Evolutionary conservation across 1,140 invertebrate species (phyloP).

Genomic region (Pseudachorutes palmiensis): DNA sequence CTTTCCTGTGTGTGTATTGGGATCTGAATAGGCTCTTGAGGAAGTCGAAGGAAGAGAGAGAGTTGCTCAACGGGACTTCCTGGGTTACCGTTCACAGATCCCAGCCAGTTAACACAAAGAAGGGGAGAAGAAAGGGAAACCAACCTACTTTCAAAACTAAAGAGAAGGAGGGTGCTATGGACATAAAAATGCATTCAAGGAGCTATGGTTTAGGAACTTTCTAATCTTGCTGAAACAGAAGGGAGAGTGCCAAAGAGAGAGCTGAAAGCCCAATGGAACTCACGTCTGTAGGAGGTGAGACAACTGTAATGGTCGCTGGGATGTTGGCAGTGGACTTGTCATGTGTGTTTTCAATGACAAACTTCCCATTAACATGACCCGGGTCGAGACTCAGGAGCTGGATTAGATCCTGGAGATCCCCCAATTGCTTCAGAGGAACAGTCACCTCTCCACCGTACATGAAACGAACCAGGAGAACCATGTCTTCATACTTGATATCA

Average conservation of each 20-base stretch:
- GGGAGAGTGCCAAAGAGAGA: too few species aligned
- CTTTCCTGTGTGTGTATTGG: too few species aligned
- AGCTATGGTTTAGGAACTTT: too few species aligned
- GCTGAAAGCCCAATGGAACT: too few species aligned
- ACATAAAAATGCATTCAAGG: too few species aligned
- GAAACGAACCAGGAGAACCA: conserved; percentile 36
- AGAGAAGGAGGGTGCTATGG: too few species aligned
- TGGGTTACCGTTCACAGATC: too few species aligned
- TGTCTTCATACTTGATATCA: conserved; percentile 36
- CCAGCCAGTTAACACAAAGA: too few species aligned
- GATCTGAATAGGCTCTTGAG: too few species aligned
- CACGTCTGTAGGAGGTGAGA: conserved; percentile 16
- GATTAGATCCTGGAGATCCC: conserved; percentile 37
- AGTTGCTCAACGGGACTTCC: neutral
- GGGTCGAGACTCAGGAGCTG: conserved; percentile 37
- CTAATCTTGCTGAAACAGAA: too few species aligned
- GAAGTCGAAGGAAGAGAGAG: too few species aligned
- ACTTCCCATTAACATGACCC: conserved; percentile 37
- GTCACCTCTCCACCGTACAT: conserved; percentile 39
- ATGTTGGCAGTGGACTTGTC: conserved; percentile 23
- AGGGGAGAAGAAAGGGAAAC: conserved; percentile 13
- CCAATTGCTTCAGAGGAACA: conserved; percentile 37
- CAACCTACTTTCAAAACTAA: neutral
- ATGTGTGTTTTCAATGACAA: conserved; percentile 37
- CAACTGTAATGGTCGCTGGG: conserved; percentile 24